phyloP scores from a whole-genome alignment of 2,797 vertebrate genomes.

The Rhabdophis nuchalis region DNA sequence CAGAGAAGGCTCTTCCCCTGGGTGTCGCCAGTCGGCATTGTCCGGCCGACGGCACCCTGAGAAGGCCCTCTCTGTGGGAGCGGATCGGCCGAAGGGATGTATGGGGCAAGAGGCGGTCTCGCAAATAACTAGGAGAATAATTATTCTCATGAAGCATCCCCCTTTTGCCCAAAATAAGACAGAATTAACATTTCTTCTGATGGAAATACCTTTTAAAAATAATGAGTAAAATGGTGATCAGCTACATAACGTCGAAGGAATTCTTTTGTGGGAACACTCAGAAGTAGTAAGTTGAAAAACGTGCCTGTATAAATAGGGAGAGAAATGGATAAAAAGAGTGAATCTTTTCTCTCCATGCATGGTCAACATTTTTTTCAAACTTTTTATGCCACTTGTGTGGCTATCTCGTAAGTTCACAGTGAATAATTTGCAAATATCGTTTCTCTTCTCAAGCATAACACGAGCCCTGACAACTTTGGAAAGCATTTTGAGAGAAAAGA shows the following conservation, averaged over 20 bases:
- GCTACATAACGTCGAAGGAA: neutral
- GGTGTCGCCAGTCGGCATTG: too few relatives aligned
- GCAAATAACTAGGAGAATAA: too few relatives aligned
- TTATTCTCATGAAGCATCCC: neutral
- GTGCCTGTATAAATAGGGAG: neutral
- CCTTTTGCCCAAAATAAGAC: neutral
- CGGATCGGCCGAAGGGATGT: too few relatives aligned
- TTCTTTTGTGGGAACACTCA: neutral
- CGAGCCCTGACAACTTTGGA: neutral
- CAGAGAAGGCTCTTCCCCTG: too few relatives aligned
- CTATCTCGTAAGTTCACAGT: fast-evolving
- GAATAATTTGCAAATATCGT: neutral
- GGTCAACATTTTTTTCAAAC: too few relatives aligned
- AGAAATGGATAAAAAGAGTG: neutral
- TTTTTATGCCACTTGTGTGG: neutral
- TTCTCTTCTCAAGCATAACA: neutral
- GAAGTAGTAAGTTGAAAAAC: neutral
- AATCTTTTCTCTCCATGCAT: neutral
- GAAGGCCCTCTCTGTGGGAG: too few relatives aligned
- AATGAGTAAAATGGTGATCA: neutral
- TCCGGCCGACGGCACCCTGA: too few relatives aligned
- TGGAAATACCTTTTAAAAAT: neutral
- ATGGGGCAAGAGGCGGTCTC: too few relatives aligned
- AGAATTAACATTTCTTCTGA: neutral
- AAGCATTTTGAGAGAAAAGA: neutral